These are phyloP conservation scores for Pandemis cinnamomeana DNA, from an alignment of 2,888 invertebrate species.

Conservation along the genomic window DNA sequence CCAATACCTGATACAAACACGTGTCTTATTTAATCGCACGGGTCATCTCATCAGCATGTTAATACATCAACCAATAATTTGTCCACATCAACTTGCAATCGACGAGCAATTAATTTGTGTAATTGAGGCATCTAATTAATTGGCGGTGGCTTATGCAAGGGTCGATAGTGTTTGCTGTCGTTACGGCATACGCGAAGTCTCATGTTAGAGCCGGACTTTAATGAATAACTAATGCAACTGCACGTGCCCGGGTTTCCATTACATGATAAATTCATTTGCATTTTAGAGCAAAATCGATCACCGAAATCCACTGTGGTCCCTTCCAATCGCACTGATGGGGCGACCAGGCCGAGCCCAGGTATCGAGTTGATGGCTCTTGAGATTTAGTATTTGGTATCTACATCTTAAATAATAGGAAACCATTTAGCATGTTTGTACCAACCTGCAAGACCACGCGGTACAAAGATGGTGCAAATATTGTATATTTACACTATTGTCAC, in stretches of 20 bases:
- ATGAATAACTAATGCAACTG: conserved; percentile 66
- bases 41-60: conserved; percentile 16
- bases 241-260: conserved; percentile 59
- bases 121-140: conserved; percentile 35
- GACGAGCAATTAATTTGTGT: conserved; percentile 39
- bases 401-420: conserved; percentile 6
- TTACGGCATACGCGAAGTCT: conserved; percentile 47
- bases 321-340: conserved; percentile 48
- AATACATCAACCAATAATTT: conserved; percentile 39
- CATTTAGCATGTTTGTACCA: background rate
- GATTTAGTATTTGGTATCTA: conserved; percentile 26
- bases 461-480: too few species aligned
- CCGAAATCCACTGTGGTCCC: conserved; percentile 45
- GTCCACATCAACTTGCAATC: conserved; percentile 33
- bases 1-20: conserved; percentile 18
- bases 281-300: conserved; percentile 56
- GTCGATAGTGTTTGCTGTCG: conserved; percentile 15
- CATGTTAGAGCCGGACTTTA: conserved; percentile 56
- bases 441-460: too few species aligned
- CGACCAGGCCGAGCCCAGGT: conserved; percentile 18
- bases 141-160: conserved; percentile 16
- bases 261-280: conserved; percentile 65
- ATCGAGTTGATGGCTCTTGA: background rate
- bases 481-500: too few species aligned
- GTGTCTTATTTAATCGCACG: background rate